Evolutionary conservation across 2,797 vertebrate genomes (phyloP).

Genomic region (Sebastolobus alascanus): DNA sequence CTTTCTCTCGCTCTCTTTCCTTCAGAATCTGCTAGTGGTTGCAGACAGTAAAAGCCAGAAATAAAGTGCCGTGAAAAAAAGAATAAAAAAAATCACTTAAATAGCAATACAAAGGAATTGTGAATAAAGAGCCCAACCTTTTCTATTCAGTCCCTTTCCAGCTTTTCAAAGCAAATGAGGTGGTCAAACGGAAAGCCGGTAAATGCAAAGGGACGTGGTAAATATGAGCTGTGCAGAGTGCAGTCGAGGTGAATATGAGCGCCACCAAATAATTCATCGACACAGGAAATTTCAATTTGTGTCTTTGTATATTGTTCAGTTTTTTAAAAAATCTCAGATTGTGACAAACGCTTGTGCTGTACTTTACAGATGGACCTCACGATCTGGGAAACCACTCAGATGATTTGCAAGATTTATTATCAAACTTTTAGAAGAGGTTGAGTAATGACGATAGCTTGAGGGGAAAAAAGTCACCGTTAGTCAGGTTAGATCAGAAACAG

Average conservation of each 20-base stretch:
- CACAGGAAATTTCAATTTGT: conserved; percentile 71
- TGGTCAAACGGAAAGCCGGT: conserved; percentile 53
- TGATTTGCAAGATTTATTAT: conserved; percentile 65
- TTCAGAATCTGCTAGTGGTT: conserved; percentile 72
- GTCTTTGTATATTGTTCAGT: conserved; percentile 53
- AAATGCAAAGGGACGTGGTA: conserved; percentile 57
- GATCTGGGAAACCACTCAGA: conserved; percentile 58
- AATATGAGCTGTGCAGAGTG: conserved; percentile 47
- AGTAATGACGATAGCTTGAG: conserved; percentile 10
- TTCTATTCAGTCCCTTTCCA: conserved; percentile 23
- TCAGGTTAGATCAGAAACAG: conserved; percentile 48
- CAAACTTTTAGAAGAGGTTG: conserved; percentile 29
- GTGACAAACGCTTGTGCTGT: conserved; percentile 40
- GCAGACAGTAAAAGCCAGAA: conserved; percentile 88
- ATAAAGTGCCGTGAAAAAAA: conserved; percentile 88
- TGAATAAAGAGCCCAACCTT: conserved; percentile 82
- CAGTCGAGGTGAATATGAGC: conserved; percentile 47
- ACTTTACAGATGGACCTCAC: conserved; percentile 8
- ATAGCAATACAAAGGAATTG: conserved; percentile 89
- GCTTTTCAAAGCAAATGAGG: conserved; percentile 73
- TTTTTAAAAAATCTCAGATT: conserved; percentile 40
- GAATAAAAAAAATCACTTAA: conserved; percentile 78
- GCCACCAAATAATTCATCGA: conserved; percentile 74
- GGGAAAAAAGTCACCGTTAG: background rate
- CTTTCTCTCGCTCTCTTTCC: conserved; percentile 29